Conservation (phyloP, 2,797 vertebrate species). For the Stomatorhinus walkeri region DNA sequence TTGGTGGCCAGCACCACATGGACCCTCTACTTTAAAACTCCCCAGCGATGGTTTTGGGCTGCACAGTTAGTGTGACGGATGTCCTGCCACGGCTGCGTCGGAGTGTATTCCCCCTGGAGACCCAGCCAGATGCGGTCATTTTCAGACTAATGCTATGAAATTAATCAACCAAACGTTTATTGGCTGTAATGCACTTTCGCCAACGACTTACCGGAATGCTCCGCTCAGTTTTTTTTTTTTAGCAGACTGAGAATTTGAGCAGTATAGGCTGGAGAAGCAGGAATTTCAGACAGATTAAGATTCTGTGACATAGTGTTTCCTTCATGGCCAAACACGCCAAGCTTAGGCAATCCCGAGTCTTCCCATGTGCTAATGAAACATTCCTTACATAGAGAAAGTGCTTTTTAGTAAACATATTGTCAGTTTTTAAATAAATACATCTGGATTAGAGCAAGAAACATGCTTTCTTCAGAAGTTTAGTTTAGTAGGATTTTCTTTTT, state of each 20-base stretch:
- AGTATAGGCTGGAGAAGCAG: not conserved
- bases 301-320: not conserved
- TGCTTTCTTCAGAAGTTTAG: not conserved
- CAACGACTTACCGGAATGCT: not conserved
- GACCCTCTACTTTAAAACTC: not conserved
- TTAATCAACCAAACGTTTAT: conserved; percentile 7
- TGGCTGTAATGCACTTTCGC: not conserved
- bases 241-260: not conserved
- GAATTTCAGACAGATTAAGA: not conserved
- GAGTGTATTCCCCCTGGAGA: not conserved
- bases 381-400: not conserved
- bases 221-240: not conserved
- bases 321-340: not conserved
- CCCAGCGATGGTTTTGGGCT: not conserved
- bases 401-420: not conserved
- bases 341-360: not conserved
- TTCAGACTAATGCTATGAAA: not conserved
- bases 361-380: not conserved
- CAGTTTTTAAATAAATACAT: not conserved
- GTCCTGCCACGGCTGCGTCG: not conserved
- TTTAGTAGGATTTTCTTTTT: not conserved
- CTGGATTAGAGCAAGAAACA: not conserved
- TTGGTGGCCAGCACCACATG: not conserved
- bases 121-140: not conserved
- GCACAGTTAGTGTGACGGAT: not conserved